Base-by-base conservation (phyloP, 2,113 vertebrate species). In the Forbesichthys papilliferus region DNA sequence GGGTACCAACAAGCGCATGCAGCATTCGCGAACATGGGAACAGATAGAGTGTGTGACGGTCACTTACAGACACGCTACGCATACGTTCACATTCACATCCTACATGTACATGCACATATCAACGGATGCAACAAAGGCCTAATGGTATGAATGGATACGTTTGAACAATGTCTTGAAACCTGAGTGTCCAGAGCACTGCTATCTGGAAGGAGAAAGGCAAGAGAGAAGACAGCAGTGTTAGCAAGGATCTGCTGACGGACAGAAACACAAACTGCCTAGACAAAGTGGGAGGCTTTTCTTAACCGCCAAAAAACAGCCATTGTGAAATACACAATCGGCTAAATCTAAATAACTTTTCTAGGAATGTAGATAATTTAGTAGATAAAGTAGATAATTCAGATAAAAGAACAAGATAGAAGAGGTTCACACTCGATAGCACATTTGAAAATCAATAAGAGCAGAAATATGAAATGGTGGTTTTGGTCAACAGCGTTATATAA, bases 131-230 rank as follows among this genome's bases (percentile, higher is more conserved):
- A 83, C 87, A 81, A 86, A 92, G 90, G 92, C 80, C 92, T 84
- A 93, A 75, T 77, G 82, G 72, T 87, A 81, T 85, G 90, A 55
- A 63, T 79, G 64, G 76, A 62, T 51, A 63, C 46, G 74, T 73
- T 62, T 71, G 67, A 88, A 82, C 61, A 89, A 65, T 75, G 92
- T 94, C 86, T 92, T 82, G 84, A 94, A 95, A 99, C 98, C 98
- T 99, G 96, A 94, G 96, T 91, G 87, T 98, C 96, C 96, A 96
- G 90, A 95, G 94, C 94, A 94, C 77, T 88, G 95, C 90, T 95
- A 87, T 98, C 98, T 98, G 96, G 91, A 96, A 94, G 78, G 93
- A 94, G 95, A 94, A 94, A 93, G 86, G 86, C 69, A 90, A 92
- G 92, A 95, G 86, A 95, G 91, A 79, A 90, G 78, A 78, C 79